Evolutionary conservation across 2,888 invertebrate species (phyloP).

Genomic region (Cerastis leucographa): DNA sequence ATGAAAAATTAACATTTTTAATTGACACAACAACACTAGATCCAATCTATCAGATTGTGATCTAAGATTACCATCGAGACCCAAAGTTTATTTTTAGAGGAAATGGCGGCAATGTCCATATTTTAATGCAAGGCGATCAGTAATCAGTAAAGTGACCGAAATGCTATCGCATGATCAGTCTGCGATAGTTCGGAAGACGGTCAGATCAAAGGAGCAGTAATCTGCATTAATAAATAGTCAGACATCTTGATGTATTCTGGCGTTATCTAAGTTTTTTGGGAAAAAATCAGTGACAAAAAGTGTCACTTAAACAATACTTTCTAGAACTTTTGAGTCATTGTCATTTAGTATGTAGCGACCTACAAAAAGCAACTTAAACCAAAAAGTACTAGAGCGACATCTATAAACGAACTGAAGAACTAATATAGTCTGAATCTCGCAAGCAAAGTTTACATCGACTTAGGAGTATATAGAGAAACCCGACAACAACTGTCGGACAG

Average conservation of each 20-base stretch:
- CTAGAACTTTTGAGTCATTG: not conserved
- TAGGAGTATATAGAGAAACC: too few relatives aligned
- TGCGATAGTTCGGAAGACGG: not conserved
- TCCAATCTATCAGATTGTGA: not conserved
- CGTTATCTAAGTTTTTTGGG: not conserved
- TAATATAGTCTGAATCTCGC: too few relatives aligned
- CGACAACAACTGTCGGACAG: too few relatives aligned
- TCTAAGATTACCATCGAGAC: conserved; percentile 7
- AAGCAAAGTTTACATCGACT: too few relatives aligned
- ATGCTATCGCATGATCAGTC: not conserved
- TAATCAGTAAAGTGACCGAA: not conserved
- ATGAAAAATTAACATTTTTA: not conserved
- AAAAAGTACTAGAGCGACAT: too few relatives aligned
- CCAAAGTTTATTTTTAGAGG: not conserved
- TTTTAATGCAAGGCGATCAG: not conserved
- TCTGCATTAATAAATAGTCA: not conserved
- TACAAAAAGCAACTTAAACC: too few relatives aligned
- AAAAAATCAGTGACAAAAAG: not conserved
- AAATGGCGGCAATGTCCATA: not conserved
- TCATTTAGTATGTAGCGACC: too few relatives aligned
- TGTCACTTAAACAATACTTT: not conserved
- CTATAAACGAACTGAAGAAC: too few relatives aligned
- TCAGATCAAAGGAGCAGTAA: not conserved
- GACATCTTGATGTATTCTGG: not conserved
- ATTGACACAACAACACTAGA: not conserved